Evolutionary conservation across 2,797 vertebrate genomes (phyloP).

Genomic region (Galago senegalensis): DNA sequence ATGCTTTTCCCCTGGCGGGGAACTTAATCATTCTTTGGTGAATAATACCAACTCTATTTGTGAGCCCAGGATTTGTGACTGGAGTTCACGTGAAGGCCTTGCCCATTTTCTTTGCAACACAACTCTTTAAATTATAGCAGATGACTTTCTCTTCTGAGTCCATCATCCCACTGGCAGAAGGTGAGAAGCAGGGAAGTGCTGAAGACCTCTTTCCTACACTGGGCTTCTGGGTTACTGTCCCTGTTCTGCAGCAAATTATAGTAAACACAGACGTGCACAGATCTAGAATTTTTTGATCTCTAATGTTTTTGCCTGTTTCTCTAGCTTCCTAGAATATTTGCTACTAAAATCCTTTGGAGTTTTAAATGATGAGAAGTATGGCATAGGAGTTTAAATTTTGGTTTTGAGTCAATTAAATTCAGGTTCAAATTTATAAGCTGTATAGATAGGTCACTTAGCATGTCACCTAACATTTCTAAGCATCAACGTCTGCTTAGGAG

Average conservation of each 20-base stretch:
- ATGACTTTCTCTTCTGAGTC: slow-evolving; percentile 62
- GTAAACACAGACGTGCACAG: neutral
- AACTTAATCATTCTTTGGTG: slow-evolving; percentile 61
- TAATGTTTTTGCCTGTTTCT: neutral
- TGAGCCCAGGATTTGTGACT: slow-evolving; percentile 9
- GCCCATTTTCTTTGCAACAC: slow-evolving; percentile 57
- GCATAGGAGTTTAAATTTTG: neutral
- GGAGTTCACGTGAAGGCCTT: slow-evolving; percentile 2
- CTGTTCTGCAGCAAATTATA: neutral
- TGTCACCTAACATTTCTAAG: neutral
- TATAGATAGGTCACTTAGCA: neutral
- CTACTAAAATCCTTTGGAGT: neutral
- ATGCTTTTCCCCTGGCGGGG: slow-evolving; percentile 41
- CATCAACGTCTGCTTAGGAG: neutral
- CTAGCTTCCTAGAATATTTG: neutral
- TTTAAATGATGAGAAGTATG: neutral
- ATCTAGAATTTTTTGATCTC: neutral
- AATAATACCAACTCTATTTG: slow-evolving; percentile 63
- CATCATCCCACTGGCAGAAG: neutral
- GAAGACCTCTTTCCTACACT: neutral
- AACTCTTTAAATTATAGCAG: slow-evolving; percentile 58
- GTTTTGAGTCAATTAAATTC: neutral
- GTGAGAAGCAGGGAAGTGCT: neutral
- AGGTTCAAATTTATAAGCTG: neutral
- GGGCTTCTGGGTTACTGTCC: neutral